A percentile compares a stretch with the other conserved stretches of the same genome.
Conservation (phyloP, 2,888 invertebrate genomes). For the Parnassius glacialis region DNA sequence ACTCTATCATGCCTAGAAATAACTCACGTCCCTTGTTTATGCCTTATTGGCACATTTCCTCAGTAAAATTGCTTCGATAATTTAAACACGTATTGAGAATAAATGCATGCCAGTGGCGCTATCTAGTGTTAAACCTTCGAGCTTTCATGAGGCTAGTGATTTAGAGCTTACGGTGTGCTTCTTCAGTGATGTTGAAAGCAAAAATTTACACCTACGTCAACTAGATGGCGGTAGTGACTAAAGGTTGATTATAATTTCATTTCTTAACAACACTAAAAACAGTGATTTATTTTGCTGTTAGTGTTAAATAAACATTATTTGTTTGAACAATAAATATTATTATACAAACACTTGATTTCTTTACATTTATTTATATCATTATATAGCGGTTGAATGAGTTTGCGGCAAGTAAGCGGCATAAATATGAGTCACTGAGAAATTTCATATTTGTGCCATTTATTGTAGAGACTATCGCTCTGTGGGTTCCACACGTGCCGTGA, state of each 20-base stretch:
- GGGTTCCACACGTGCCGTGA: no score
- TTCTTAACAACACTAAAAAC: no score
- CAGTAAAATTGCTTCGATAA: not conserved
- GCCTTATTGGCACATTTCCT: constrained; percentile 8
- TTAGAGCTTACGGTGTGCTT: not conserved
- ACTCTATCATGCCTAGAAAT: constrained; percentile 12
- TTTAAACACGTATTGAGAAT: not conserved
- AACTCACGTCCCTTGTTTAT: not conserved
- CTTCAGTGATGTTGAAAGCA: not conserved
- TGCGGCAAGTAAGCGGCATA: no score
- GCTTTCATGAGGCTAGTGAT: not conserved
- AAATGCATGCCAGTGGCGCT: not conserved
- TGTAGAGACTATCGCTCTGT: no score
- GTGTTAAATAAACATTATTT: no score
- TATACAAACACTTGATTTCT: no score
- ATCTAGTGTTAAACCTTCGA: not conserved
- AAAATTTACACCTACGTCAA: not conserved
- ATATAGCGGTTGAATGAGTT: no score
- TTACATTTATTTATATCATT: no score
- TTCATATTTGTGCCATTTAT: no score
- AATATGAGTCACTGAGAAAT: no score
- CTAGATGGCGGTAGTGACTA: constrained; percentile 13
- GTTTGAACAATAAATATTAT: no score
- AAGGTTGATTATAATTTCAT: not conserved
- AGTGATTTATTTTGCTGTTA: no score